phyloP scores from a whole-genome alignment of 2,113 vertebrate genomes.

The Callopanchax toddi region DNA sequence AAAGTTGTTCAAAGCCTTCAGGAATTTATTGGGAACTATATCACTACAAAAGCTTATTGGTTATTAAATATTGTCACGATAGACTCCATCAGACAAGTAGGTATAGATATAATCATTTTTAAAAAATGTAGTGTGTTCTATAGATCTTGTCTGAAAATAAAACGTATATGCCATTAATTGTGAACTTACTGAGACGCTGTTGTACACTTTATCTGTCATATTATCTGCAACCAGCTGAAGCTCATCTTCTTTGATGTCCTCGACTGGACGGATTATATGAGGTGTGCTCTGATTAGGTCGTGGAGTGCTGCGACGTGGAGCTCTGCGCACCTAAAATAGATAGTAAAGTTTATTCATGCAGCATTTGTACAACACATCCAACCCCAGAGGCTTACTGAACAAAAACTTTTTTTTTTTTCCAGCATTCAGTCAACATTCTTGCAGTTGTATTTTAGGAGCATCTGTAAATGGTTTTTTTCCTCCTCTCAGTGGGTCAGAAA shows the following conservation, averaged over 20 bases:
- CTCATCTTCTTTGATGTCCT: conserved; percentile 78
- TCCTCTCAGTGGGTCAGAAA: no score
- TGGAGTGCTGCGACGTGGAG: conserved; percentile 36
- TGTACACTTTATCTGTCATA: conserved; percentile 79
- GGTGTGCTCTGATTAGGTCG: conserved; percentile 59
- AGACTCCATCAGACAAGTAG: not conserved
- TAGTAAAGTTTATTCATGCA: not conserved
- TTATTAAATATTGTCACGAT: not conserved
- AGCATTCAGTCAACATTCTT: no score
- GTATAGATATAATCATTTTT: not conserved
- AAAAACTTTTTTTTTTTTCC: not conserved
- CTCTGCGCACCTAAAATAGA: conserved; percentile 53
- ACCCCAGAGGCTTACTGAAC: no score
- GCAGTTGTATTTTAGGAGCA: no score
- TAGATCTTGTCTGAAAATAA: not conserved
- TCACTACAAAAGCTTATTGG: no score
- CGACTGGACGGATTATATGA: conserved; percentile 69
- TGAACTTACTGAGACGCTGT: conserved; percentile 68
- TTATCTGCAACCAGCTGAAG: conserved; percentile 74
- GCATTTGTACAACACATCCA: not conserved
- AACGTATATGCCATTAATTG: not conserved
- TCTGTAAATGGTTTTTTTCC: no score
- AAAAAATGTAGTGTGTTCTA: not conserved
- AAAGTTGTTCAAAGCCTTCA: no score
- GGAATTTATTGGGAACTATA: not conserved